Evolutionary conservation across 1,140 invertebrate species (phyloP).

Genomic region (Drosophila equinoxialis): DNA sequence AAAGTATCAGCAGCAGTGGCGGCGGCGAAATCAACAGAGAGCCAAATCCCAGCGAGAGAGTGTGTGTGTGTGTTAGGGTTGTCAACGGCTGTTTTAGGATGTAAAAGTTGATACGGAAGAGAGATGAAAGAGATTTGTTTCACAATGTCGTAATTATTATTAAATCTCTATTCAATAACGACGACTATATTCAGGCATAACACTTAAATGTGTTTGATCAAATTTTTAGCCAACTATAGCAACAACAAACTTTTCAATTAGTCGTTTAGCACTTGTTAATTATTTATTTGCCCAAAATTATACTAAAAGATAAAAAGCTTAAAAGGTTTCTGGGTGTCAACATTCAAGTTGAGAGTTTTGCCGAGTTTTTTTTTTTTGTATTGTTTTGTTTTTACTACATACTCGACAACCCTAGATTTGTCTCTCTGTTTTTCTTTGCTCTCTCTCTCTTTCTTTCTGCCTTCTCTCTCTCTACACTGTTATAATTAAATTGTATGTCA

Average conservation of each 20-base stretch:
- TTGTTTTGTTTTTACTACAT: neutral
- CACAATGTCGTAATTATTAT: neutral
- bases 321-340: too few relatives aligned
- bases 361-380: too few relatives aligned
- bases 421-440: slow-evolving; percentile 21
- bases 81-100: neutral
- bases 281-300: too few relatives aligned
- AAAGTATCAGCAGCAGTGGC: slow-evolving; percentile 1
- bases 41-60: slow-evolving; percentile 4
- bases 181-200: neutral
- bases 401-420: slow-evolving; percentile 1
- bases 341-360: too few relatives aligned
- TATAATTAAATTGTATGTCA: slow-evolving; percentile 7
- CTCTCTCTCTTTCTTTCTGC: neutral
- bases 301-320: too few relatives aligned
- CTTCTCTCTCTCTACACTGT: neutral
- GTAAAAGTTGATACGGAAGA: too few relatives aligned
- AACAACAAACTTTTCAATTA: neutral
- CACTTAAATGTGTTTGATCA: too few relatives aligned
- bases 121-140: too few relatives aligned
- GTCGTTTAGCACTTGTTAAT: too few relatives aligned
- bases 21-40: slow-evolving; percentile 24
- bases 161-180: neutral
- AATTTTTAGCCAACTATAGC: too few relatives aligned
- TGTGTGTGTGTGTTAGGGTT: slow-evolving; percentile 1